These are phyloP conservation scores for Aphis gossypii DNA, from an alignment of 1,140 invertebrate genomes.

Conservation along the genomic window DNA sequence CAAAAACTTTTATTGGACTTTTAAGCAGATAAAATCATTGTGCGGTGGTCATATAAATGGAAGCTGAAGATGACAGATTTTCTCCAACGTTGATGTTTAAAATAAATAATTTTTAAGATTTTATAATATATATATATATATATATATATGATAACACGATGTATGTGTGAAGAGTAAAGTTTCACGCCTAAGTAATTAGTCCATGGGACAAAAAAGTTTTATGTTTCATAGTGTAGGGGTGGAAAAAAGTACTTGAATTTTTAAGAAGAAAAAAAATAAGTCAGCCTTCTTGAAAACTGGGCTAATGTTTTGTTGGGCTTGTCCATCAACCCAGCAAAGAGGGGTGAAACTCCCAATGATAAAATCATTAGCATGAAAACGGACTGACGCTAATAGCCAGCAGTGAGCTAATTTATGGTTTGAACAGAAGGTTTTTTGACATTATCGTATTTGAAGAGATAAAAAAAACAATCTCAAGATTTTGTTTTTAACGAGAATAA, in stretches of 20 bases:
- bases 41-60: not conserved
- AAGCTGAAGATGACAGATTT: not conserved
- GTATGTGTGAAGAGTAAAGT: not conserved
- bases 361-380: constrained; percentile 54
- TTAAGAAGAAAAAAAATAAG: constrained; percentile 48
- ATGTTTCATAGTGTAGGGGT: not conserved
- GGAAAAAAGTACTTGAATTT: constrained; percentile 50
- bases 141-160: not conserved
- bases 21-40: constrained; percentile 9
- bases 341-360: constrained; percentile 33
- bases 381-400: constrained; percentile 44
- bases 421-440: constrained; percentile 36
- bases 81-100: not conserved
- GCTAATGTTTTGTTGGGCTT: constrained; percentile 33
- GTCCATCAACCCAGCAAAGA: not conserved
- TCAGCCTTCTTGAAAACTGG: constrained; percentile 24
- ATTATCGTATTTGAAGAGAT: constrained; percentile 34
- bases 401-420: constrained; percentile 42
- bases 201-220: not conserved
- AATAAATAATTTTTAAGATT: constrained; percentile 10
- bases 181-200: constrained; percentile 6
- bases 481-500: not conserved
- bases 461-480: constrained; percentile 9
- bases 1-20: constrained; percentile 16
- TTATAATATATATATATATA: not conserved